phyloP scores from a whole-genome alignment of 2,888 invertebrate species.

The Drosophila birchii region DNA sequence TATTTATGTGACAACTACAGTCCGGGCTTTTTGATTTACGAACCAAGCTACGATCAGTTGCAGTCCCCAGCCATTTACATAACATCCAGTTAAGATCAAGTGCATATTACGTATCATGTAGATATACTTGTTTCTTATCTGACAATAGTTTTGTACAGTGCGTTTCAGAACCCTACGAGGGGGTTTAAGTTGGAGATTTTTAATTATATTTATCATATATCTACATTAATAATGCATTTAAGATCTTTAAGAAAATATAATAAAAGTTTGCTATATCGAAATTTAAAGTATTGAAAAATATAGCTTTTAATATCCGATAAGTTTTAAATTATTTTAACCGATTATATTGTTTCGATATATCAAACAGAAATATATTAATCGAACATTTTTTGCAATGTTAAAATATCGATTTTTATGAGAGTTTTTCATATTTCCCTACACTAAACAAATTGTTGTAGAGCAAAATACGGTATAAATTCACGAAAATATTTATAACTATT shows the following conservation, averaged over 20 bases:
- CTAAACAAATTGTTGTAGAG: too few relatives aligned
- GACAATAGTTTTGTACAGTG: constrained; percentile 5
- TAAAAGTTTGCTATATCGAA: not conserved
- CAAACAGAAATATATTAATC: too few relatives aligned
- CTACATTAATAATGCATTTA: not conserved
- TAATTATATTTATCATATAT: not conserved
- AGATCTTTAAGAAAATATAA: not conserved
- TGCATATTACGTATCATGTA: constrained; percentile 32
- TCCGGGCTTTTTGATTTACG: constrained; percentile 36
- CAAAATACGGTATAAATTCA: too few relatives aligned
- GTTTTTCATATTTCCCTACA: too few relatives aligned
- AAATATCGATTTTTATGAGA: too few relatives aligned
- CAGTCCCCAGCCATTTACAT: constrained; percentile 41
- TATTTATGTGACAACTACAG: constrained; percentile 38
- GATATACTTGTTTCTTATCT: constrained; percentile 22
- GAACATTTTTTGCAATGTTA: not conserved
- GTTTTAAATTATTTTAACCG: too few relatives aligned
- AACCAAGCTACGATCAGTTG: constrained; percentile 10
- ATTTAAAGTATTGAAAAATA: not conserved
- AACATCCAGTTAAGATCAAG: constrained; percentile 46
- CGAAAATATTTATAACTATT: not conserved
- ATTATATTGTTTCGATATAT: too few relatives aligned
- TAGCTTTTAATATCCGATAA: too few relatives aligned
- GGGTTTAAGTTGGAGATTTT: not conserved
- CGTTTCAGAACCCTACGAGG: not conserved